Evolutionary conservation across 1,140 invertebrate species (phyloP).

Genomic region (Drosophila littoralis): DNA sequence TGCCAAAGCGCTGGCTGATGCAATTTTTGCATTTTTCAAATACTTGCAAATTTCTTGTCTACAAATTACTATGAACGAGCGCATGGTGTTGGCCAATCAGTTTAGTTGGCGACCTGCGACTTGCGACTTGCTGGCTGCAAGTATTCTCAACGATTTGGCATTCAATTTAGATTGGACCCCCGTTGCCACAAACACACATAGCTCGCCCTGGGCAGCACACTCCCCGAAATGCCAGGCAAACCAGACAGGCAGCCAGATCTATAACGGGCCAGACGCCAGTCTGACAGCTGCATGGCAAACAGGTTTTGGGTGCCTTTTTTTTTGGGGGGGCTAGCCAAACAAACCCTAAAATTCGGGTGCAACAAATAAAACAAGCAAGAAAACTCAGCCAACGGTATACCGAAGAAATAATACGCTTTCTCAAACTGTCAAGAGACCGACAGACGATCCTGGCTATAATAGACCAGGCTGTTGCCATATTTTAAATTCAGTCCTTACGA

Average conservation of each 20-base stretch:
- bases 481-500: no score
- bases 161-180: constrained; percentile 56
- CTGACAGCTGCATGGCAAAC: constrained; percentile 69
- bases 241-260: constrained; percentile 25
- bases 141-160: constrained; percentile 64
- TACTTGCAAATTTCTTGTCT: constrained; percentile 63
- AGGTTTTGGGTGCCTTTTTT: constrained; percentile 42
- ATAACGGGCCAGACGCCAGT: constrained; percentile 34
- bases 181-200: constrained; percentile 23
- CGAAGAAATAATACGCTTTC: background rate
- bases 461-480: no score
- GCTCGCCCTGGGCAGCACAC: constrained; percentile 37
- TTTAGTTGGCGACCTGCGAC: constrained; percentile 13
- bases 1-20: constrained; percentile 51
- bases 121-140: constrained; percentile 18
- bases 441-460: no score
- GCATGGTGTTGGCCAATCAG: constrained; percentile 27
- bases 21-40: constrained; percentile 78
- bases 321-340: constrained; percentile 27
- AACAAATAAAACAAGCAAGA: constrained; percentile 30
- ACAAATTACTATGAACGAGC: constrained; percentile 56
- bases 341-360: constrained; percentile 53
- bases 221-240: constrained; percentile 45
- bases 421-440: no score
- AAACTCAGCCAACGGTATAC: background rate